phyloP scores from a whole-genome alignment of 2,113 vertebrate species.

The Equus quagga region DNA sequence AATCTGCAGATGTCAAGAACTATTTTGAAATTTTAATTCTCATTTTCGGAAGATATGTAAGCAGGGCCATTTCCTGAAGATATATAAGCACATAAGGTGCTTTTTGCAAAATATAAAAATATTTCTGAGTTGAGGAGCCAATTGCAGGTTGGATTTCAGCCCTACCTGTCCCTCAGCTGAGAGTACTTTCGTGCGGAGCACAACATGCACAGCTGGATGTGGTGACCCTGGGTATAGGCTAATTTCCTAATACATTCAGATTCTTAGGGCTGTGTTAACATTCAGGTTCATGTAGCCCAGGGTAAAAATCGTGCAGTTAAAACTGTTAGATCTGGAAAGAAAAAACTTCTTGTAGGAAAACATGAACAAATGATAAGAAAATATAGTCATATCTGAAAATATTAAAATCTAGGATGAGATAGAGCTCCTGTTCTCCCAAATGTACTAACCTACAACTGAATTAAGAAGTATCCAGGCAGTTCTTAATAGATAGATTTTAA shows the following conservation, averaged over 20 bases:
- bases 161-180: neutral
- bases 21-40: neutral
- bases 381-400: conserved; percentile 38
- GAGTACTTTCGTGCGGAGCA: neutral
- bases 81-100: neutral
- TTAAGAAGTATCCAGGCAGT: neutral
- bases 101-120: conserved; percentile 41
- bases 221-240: neutral
- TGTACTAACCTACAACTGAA: conserved; percentile 24
- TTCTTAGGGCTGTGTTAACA: neutral
- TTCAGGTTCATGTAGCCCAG: neutral
- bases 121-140: neutral
- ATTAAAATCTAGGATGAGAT: conserved; percentile 50
- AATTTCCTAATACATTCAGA: neutral
- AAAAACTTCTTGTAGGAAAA: neutral
- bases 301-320: neutral
- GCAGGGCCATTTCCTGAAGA: neutral
- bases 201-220: neutral
- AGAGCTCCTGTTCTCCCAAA: neutral
- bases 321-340: neutral
- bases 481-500: conserved; percentile 3
- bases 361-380: conserved; percentile 16
- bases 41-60: conserved; percentile 24
- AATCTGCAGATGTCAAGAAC: conserved; percentile 16
- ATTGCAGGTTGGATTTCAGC: neutral